Conservation (phyloP, 1,140 invertebrate genomes). For the Pemphigus obesinymphae region DNA sequence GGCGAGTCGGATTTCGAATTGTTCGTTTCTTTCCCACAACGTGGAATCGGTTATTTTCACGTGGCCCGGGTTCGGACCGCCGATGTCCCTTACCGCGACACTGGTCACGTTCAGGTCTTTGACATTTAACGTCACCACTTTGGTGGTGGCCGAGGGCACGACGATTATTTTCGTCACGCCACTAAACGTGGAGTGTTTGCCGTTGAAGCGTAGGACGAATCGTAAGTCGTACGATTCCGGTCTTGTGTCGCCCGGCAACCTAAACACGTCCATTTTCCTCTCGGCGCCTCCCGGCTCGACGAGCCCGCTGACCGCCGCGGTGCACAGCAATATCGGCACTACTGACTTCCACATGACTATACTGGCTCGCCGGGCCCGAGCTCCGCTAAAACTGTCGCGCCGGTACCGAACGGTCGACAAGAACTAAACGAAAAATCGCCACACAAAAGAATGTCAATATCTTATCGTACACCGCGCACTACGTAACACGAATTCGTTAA, state of each 20-base stretch:
- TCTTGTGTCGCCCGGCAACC: neutral
- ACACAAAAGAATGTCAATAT: too few relatives aligned
- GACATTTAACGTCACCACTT: neutral
- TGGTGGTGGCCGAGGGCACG: rapidly evolving
- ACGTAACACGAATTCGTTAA: too few relatives aligned
- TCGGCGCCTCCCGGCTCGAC: neutral
- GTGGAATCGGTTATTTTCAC: neutral
- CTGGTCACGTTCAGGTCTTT: neutral
- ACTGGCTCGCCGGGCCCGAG: too few relatives aligned
- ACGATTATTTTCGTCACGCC: neutral
- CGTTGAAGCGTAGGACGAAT: neutral
- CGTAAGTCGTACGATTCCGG: neutral
- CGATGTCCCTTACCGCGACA: neutral
- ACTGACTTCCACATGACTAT: too few relatives aligned
- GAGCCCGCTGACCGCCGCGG: neutral
- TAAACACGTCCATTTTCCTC: neutral
- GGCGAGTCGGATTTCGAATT: neutral
- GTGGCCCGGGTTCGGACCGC: rapidly evolving
- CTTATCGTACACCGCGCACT: too few relatives aligned
- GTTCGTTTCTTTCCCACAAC: neutral
- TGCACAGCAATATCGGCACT: neutral
- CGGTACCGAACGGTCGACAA: too few relatives aligned
- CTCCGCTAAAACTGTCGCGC: too few relatives aligned
- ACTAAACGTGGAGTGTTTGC: neutral
- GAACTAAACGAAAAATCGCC: too few relatives aligned